phyloP scores from a whole-genome alignment of 2,113 vertebrate genomes.

The Tetrax tetrax region DNA sequence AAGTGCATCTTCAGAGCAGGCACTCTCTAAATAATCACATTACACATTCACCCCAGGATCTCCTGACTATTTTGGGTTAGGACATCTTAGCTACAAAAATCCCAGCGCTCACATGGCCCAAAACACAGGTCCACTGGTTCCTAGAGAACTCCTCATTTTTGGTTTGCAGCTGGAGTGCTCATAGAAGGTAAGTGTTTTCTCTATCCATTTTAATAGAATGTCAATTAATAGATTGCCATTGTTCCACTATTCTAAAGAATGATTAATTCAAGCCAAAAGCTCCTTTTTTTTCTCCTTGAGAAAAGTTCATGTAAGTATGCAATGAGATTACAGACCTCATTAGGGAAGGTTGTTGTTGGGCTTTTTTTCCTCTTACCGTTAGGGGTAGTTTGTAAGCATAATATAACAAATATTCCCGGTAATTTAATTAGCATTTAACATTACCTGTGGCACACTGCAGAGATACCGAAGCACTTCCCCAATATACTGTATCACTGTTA shows the following conservation, averaged over 20 bases:
- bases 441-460: constrained; percentile 83
- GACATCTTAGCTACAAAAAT: neutral
- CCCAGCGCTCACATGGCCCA: neutral
- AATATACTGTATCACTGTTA: constrained; percentile 88
- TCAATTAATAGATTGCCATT: neutral
- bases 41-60: neutral
- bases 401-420: neutral
- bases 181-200: neutral
- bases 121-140: neutral
- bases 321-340: neutral
- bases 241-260: neutral
- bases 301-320: neutral
- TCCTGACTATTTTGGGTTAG: neutral
- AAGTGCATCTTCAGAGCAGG: neutral
- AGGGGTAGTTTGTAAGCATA: neutral
- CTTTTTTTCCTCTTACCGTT: neutral
- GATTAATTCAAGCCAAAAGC: neutral
- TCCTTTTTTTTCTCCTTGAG: neutral
- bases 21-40: neutral
- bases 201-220: neutral
- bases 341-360: neutral
- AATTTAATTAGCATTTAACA: neutral
- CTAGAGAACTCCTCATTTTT: neutral
- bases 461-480: constrained; percentile 89
- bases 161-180: neutral